Conservation (phyloP, 2,113 vertebrate species). For the Periophthalmus modestus region DNA sequence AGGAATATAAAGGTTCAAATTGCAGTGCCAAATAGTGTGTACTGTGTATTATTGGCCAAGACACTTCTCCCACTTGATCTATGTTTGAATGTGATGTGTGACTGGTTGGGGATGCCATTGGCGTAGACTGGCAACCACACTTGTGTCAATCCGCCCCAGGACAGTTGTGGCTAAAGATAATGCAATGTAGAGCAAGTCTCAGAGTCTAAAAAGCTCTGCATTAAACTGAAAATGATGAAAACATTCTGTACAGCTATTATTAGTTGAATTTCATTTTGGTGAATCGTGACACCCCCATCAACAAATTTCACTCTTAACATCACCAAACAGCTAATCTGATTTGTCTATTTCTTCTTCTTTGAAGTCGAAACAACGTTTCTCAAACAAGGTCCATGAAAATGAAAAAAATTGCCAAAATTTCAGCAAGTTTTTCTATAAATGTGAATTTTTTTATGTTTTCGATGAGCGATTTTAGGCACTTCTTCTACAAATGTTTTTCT, state of each 20-base stretch:
- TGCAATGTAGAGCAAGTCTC: no score
- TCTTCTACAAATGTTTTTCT: slow-evolving; percentile 72
- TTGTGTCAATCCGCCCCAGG: no score
- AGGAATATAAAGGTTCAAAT: not conserved
- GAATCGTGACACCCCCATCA: slow-evolving; percentile 2
- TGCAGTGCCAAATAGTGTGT: not conserved
- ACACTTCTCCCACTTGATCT: not conserved
- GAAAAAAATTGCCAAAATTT: slow-evolving; percentile 33
- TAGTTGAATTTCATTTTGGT: not conserved
- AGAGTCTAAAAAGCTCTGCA: no score
- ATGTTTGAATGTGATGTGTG: not conserved
- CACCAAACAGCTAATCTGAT: slow-evolving; percentile 69
- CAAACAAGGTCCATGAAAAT: slow-evolving; percentile 15
- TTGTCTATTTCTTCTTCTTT: slow-evolving; percentile 51
- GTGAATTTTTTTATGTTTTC: slow-evolving; percentile 30
- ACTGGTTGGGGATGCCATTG: no score
- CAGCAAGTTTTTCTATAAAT: slow-evolving; percentile 14
- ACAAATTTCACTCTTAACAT: slow-evolving; percentile 55
- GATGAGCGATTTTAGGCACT: slow-evolving; percentile 79
- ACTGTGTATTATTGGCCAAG: not conserved
- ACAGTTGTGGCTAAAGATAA: no score
- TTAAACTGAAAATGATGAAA: no score
- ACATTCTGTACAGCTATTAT: no score
- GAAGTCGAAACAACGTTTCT: slow-evolving; percentile 62
- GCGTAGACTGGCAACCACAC: no score